Base-by-base conservation (phyloP, 2,113 vertebrate genomes). In the Thunnus thynnus region DNA sequence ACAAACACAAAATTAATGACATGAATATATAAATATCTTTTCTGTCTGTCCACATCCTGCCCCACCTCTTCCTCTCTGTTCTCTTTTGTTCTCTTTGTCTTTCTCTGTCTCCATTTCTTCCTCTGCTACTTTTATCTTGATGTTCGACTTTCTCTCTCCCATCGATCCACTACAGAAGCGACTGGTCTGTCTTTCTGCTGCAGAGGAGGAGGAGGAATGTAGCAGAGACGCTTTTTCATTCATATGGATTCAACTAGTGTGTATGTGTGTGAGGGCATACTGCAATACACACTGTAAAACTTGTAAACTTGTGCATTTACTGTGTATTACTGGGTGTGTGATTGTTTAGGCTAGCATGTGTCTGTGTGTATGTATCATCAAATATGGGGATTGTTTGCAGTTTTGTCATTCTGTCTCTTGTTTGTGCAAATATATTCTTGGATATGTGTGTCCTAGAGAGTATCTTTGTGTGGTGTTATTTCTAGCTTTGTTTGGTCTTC, bases 141-240 rank as follows among this genome's bases (percentile, higher is more conserved):
- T 20, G 41, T 72, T 81, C 30, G 25, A 71, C 63, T 88, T 84
- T 76, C 70, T 57, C 52, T 48, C 52, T 48, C 22, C 64, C 46
- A 89, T 92, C 57, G 85, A 92, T 91, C 76, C n/a, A 2, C 65
- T 60, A 63, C 57, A 50, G 86, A 91, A 86, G 84, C 50, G 81
- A 69, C 83, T 51, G 72, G 71, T 79, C 72, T 76, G 75, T 75
- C 72, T 80, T 55, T 63, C 80, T 67, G 74, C 71, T 55, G 78
- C 73, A 41, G 9, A 41, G 20, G 22, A 46, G 74, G 50, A 84
- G 74, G 50, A 84, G 75, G 75, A 80, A 86, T 74, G 77, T 72
- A 60, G 63, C 70, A 55, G 32, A n/a, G 47, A 41, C 13, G 63
- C 57, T 67, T 70, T 79, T 76, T 75, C 5, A 74, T 72, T 80